Evolutionary conservation across 2,888 invertebrate species (phyloP).

Genomic region (Hoplodrina blanda): DNA sequence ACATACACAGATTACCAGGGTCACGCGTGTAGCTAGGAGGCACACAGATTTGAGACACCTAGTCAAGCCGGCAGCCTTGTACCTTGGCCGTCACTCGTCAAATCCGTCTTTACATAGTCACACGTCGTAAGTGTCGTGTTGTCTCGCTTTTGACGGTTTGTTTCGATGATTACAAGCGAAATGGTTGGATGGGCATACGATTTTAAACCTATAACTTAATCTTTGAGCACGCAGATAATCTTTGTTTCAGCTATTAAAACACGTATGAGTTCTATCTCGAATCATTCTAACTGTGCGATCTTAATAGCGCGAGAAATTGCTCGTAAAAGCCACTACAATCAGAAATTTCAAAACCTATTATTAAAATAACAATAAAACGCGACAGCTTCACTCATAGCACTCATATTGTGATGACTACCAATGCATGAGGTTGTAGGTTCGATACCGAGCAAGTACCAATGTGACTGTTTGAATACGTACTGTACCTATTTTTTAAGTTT

Average conservation of each 20-base stretch:
- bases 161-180: slow-evolving; percentile 34
- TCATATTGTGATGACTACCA: too few species aligned
- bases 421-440: too few species aligned
- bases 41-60: slow-evolving; percentile 33
- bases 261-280: not conserved
- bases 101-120: slow-evolving; percentile 15
- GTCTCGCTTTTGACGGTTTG: slow-evolving; percentile 25
- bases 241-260: slow-evolving; percentile 20
- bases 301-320: slow-evolving; percentile 14
- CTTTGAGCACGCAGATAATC: not conserved
- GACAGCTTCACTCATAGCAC: too few species aligned
- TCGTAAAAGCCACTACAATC: not conserved
- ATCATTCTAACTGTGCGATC: not conserved
- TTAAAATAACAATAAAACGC: too few species aligned
- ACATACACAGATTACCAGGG: slow-evolving; percentile 23
- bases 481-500: too few species aligned
- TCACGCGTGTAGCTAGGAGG: slow-evolving; percentile 19
- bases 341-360: slow-evolving; percentile 10
- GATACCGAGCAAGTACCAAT: too few species aligned
- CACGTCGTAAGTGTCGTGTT: slow-evolving; percentile 6
- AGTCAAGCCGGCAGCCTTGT: slow-evolving; percentile 36
- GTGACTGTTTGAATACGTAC: too few species aligned
- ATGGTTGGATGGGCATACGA: slow-evolving; percentile 1
- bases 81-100: slow-evolving; percentile 13
- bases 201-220: slow-evolving; percentile 19